These are phyloP conservation scores for Aix galericulata DNA, from an alignment of 2,113 vertebrate species.

Conservation along the genomic window DNA sequence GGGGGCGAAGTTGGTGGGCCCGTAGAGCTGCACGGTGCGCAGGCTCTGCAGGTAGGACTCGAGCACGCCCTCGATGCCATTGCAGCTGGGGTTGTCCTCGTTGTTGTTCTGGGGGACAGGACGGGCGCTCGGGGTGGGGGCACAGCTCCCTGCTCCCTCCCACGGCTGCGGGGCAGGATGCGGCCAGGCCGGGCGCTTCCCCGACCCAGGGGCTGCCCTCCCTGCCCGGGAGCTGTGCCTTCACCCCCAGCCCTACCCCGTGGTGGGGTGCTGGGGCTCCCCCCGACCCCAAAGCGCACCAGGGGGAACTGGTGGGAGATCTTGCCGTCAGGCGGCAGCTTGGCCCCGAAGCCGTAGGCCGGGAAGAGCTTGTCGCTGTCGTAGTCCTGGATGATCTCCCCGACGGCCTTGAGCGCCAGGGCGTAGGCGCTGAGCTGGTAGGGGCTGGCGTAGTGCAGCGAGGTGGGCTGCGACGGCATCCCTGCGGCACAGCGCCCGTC, in stretches of 20 bases:
- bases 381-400: conserved; percentile 98
- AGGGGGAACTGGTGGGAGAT: conserved; percentile 96
- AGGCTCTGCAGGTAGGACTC: conserved; percentile 93
- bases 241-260: background rate
- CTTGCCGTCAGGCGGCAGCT: conserved; percentile 94
- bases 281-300: conserved; percentile 74
- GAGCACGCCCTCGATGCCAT: conserved; percentile 88
- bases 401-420: conserved; percentile 96
- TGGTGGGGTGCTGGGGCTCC: background rate
- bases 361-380: conserved; percentile 99
- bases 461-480: conserved; percentile 95
- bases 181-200: background rate
- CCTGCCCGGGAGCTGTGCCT: accelerated
- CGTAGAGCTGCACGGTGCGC: conserved; percentile 90
- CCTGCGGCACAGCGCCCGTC: conserved; percentile 74
- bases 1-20: conserved; percentile 93
- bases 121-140: background rate
- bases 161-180: background rate
- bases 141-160: accelerated
- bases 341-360: conserved; percentile 96
- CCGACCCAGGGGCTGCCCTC: background rate
- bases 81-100: conserved; percentile 87
- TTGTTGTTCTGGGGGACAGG: conserved; percentile 80
- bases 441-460: conserved; percentile 95
- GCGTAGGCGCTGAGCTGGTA: conserved; percentile 99